Conservation (phyloP, 2,888 invertebrate species). For the Slavum lentiscoides region DNA sequence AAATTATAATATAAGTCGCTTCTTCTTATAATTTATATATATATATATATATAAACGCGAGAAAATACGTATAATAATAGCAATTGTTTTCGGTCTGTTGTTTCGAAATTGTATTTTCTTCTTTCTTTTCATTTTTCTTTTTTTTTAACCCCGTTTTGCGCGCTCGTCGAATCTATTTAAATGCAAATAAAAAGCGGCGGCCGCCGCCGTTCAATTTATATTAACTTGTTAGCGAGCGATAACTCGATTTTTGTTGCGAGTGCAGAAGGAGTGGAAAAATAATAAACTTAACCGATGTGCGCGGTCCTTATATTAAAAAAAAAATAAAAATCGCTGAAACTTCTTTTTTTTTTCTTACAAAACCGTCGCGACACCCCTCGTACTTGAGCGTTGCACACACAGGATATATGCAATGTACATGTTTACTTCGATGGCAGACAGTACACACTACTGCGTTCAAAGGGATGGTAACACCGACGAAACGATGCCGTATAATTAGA, state of each 20-base stretch:
- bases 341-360: too few species aligned
- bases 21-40: not conserved
- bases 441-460: not conserved
- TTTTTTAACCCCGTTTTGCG: not conserved
- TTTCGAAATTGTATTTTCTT: slow-evolving; percentile 37
- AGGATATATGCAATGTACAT: too few species aligned
- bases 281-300: not conserved
- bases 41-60: not conserved
- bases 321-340: too few species aligned
- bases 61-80: slow-evolving; percentile 27
- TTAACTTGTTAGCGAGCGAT: slow-evolving; percentile 35
- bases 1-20: not conserved
- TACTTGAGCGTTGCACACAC: not conserved
- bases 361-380: not conserved
- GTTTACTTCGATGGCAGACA: too few species aligned
- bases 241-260: not conserved
- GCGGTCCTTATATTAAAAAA: not conserved
- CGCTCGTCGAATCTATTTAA: slow-evolving; percentile 44
- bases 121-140: not conserved
- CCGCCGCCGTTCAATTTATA: slow-evolving; percentile 21
- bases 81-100: slow-evolving; percentile 46
- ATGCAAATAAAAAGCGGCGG: slow-evolving; percentile 39
- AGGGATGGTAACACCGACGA: not conserved
- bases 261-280: not conserved
- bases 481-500: slow-evolving; percentile 13